These are phyloP conservation scores for Falco punctatus DNA, from an alignment of 2,113 vertebrate genomes.

Conservation along the genomic window DNA sequence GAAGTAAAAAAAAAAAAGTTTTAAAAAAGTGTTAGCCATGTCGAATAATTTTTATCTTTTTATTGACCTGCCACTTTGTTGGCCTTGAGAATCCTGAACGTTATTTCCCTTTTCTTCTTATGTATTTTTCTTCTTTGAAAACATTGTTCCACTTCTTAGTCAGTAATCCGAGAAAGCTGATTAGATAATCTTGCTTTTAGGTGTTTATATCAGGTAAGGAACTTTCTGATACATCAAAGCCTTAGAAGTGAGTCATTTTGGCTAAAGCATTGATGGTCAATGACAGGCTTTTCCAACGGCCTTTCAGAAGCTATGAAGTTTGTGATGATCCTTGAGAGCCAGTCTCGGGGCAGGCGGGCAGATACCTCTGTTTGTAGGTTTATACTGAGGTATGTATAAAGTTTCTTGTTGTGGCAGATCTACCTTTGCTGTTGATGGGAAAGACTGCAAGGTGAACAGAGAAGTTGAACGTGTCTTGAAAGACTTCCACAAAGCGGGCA, in stretches of 20 bases:
- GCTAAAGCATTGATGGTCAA: not conserved
- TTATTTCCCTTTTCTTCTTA: not conserved
- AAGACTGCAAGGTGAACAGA: constrained; percentile 79
- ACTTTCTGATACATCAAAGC: not conserved
- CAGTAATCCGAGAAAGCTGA: not conserved
- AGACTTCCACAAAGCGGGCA: constrained; percentile 84
- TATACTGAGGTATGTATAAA: not conserved
- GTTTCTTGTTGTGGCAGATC: constrained; percentile 74
- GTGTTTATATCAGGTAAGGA: not conserved
- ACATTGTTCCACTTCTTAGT: not conserved
- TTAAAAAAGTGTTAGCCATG: not conserved
- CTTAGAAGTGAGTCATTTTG: not conserved
- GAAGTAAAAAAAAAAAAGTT: not conserved
- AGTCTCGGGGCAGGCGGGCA: not conserved
- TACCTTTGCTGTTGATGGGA: constrained; percentile 86
- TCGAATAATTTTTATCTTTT: not conserved
- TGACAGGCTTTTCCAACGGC: not conserved
- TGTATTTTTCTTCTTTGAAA: not conserved
- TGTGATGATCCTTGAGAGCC: not conserved
- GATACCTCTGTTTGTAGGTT: not conserved
- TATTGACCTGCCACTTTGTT: not conserved
- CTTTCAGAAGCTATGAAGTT: not conserved
- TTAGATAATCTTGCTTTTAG: not conserved
- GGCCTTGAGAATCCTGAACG: not conserved
- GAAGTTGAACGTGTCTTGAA: constrained; percentile 86